Evolutionary conservation across 2,113 vertebrate genomes (phyloP).

Genomic region (Tylochromis polylepis): DNA sequence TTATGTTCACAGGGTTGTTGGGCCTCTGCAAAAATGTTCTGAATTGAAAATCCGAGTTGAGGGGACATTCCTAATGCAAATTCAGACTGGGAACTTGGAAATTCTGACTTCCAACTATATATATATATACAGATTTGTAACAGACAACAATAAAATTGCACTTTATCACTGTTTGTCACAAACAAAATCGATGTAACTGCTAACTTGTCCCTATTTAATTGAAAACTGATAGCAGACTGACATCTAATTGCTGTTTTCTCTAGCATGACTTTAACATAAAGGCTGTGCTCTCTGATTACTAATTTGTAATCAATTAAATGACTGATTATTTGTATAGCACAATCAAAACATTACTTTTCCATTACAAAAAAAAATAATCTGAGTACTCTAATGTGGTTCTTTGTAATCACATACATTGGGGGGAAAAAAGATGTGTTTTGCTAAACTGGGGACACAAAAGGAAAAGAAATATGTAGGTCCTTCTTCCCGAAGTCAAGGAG

Average conservation of each 20-base stretch:
- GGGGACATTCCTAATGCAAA: too few relatives aligned
- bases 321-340: background rate
- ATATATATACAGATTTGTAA: background rate
- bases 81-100: too few relatives aligned
- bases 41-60: background rate
- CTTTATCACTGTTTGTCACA: background rate
- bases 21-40: background rate
- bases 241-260: background rate
- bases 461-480: background rate
- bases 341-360: background rate
- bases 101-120: too few relatives aligned
- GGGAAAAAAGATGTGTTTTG: background rate
- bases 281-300: background rate
- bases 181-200: background rate
- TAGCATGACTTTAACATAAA: background rate
- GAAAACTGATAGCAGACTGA: background rate
- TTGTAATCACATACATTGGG: background rate
- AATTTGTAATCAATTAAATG: background rate
- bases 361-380: background rate
- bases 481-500: background rate
- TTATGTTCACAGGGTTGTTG: accelerated
- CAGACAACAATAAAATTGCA: background rate
- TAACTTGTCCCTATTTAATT: background rate
- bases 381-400: background rate
- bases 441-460: background rate